A percentile compares a stretch with the other conserved stretches of the same genome.
phyloP scores from a whole-genome alignment of 2,888 invertebrate genomes.

The Xanthostigma xanthostigma region DNA sequence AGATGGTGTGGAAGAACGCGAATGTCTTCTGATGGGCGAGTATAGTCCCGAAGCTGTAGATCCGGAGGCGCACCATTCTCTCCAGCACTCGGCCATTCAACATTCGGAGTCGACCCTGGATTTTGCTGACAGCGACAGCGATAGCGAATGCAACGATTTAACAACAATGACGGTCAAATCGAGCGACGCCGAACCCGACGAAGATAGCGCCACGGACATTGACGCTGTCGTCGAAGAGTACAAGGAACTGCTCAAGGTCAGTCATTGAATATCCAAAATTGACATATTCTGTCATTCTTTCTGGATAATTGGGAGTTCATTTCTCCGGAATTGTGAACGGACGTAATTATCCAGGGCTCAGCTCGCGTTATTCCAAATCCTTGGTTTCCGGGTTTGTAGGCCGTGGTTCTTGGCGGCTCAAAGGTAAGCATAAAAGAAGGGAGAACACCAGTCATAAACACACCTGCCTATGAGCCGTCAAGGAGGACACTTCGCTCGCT shows the following conservation, averaged over 20 bases:
- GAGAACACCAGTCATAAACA: too few relatives aligned
- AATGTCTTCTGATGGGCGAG: conserved; percentile 41
- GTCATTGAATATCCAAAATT: not conserved
- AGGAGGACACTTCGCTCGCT: too few relatives aligned
- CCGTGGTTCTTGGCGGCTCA: too few relatives aligned
- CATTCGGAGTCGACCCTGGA: conserved; percentile 21
- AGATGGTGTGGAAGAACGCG: conserved; percentile 37
- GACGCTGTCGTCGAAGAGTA: conserved; percentile 67
- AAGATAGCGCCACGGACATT: conserved; percentile 59
- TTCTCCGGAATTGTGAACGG: too few relatives aligned
- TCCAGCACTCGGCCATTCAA: conserved; percentile 7
- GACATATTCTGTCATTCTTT: too few relatives aligned
- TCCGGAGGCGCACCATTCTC: not conserved
- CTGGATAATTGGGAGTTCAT: too few relatives aligned
- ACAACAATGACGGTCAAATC: conserved; percentile 15
- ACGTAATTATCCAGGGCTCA: too few relatives aligned
- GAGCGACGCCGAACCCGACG: conserved; percentile 33
- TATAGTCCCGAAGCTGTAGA: conserved; percentile 27
- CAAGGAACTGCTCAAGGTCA: conserved; percentile 51
- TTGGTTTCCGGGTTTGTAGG: too few relatives aligned
- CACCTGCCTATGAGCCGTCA: too few relatives aligned
- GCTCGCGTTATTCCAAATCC: too few relatives aligned
- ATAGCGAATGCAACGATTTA: conserved; percentile 22
- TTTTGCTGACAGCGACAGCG: conserved; percentile 22
- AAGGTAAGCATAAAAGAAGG: too few relatives aligned